Base-by-base conservation (phyloP, 2,888 invertebrate species). In the Apodemia mormo region DNA sequence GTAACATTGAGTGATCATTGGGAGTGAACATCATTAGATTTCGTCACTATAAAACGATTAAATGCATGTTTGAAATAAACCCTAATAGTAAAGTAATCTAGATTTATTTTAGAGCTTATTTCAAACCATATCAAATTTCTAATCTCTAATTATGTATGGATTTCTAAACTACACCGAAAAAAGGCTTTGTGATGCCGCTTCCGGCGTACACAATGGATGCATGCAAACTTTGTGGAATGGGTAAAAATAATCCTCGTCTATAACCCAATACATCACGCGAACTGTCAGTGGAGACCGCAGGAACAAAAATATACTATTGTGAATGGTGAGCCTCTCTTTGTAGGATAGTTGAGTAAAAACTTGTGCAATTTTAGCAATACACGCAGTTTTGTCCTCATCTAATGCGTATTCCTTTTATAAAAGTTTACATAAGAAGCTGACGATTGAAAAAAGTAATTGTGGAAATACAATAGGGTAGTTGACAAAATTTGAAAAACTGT, bases 251-350 rank as follows among this genome's bases (percentile, higher is more conserved):
- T 92, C 92, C 90, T 85, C 87, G 83, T 81, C 84, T 85, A 83
- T 78, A 82, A 84, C 81, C 88, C 89, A 92, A 93, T 93, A 92
- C 92, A 92, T 93, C 93, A 92, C 90, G 87, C 85, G 80, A 89
- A 86, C 89, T 93, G 92, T 91, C 92, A 92, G 89, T 85, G 75
- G 85, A 85, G 85, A 92, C 92, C 92, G 87, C 92, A 93, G 84
- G 88, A 90, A 91, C 92, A 91, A 91, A 92, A 93, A 92, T 92
- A 92, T 81, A 84, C 88, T 84, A 91, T 92, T 92, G 91, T 92
- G 82, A 78, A 80, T 33, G 80, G 82, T 80, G 82, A 82, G 79
- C 22, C 80, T 76, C 74, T 87, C 87, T 88, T 92, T 93, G 90
- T 92, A 84, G 84, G 80, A 85, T 89, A 89, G 84, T 91, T 92